Evolutionary conservation across 2,797 vertebrate species (phyloP), one percentile per base, ranked within the genome.

Genomic region (Vultur gryphus): DNA sequence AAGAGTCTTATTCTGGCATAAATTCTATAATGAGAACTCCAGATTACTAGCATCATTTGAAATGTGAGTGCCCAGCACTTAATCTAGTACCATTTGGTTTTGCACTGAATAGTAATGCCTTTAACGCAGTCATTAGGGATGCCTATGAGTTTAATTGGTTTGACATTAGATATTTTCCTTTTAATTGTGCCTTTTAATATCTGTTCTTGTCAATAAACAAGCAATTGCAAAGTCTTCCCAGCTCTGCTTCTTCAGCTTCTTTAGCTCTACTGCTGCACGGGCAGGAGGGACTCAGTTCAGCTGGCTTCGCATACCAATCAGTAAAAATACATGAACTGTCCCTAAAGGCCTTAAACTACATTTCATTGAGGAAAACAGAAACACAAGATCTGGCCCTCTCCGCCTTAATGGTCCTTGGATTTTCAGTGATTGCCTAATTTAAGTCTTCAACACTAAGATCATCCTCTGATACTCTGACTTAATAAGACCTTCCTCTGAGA

Each of bases 11-110:
- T 97, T 97, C 98, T 98, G 98, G 98, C 98, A 97, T 95, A 95
- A 96, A 96, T 91, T 97, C 95, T 93, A 46, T 99, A 98, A 99
- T 98, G 99, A 98, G 98, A 98, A 98, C 98, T 98, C 97, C 98
- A 99, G 98, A 98, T 98, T 97, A 97, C 96, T 96, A 98, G 97
- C 98, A 98, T 98, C 98, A 97, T 98, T 98, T 98, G 98, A 98
- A 98, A 98, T 95, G 96, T 96, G 96, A 98, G 97, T 98, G 97
- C 97, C 98, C 98, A 82, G 89, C 97, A 98, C 96, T 98, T 98
- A 97, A 98, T 97, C 94, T 95, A 89, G 73, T 70, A 48, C 91
- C 67, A 72, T 98, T 98, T 98, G 95, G 44, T 97, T 98, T 97
- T 96, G 80, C 93, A 97, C 88, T 95, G 95, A 97, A 93, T 67